phyloP scores from a whole-genome alignment of 1,140 invertebrate species.

The Cotesia glomerata region DNA sequence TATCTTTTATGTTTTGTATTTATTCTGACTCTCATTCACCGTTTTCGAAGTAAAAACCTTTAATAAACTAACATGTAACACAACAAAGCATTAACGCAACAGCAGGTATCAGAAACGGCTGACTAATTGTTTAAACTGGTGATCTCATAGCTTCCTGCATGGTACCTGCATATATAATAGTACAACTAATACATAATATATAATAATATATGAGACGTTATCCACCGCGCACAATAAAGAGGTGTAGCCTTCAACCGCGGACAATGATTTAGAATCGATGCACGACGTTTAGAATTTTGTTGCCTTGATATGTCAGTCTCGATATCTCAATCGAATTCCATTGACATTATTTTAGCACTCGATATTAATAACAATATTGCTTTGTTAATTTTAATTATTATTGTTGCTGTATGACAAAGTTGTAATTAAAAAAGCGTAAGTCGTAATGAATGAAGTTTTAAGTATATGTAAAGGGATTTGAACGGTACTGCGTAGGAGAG shows the following conservation, averaged over 20 bases:
- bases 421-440: too few species aligned
- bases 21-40: background rate
- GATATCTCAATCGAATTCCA: too few species aligned
- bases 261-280: slow-evolving; percentile 9
- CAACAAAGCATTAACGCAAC: too few species aligned
- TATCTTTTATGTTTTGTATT: background rate
- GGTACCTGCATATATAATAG: background rate
- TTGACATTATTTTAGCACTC: too few species aligned
- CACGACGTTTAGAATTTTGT: background rate
- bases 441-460: background rate
- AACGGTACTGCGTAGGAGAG: background rate
- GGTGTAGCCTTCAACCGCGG: background rate
- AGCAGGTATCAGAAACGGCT: background rate
- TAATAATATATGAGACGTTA: background rate
- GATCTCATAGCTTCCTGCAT: slow-evolving; percentile 10
- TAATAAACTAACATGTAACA: too few species aligned
- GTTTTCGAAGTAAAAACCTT: slow-evolving; percentile 6
- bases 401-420: too few species aligned
- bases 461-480: background rate
- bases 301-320: background rate
- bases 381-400: too few species aligned
- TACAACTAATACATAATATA: background rate
- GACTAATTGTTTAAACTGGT: slow-evolving; percentile 18
- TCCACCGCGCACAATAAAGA: background rate
- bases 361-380: too few species aligned